These are phyloP conservation scores for Autographa gamma DNA, from an alignment of 2,888 invertebrate species.

Conservation along the genomic window DNA sequence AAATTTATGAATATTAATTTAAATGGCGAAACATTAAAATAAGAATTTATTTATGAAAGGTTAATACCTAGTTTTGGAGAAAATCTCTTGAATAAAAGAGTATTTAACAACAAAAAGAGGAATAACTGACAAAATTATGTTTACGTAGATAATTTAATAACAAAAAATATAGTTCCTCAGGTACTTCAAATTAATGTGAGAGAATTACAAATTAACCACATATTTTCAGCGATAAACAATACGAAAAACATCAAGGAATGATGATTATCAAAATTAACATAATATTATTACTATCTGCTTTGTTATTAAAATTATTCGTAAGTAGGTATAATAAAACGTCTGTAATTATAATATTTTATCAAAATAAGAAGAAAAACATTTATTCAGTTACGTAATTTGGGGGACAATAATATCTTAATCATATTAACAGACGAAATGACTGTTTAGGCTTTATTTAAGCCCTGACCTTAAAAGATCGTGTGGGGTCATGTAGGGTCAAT, in stretches of 20 bases:
- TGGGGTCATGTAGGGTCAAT: slow-evolving; percentile 36
- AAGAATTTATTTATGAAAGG: no score
- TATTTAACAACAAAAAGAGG: no score
- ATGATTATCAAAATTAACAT: neutral
- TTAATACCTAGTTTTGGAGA: no score
- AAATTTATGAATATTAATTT: no score
- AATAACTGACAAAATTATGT: no score
- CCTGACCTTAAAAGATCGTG: slow-evolving; percentile 31
- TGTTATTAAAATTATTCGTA: neutral
- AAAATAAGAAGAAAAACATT: neutral
- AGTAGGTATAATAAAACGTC: neutral
- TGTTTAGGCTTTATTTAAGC: slow-evolving; percentile 23
- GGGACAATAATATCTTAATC: neutral
- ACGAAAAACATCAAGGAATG: neutral
- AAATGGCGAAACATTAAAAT: no score
- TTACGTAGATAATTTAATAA: neutral
- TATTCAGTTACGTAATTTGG: neutral
- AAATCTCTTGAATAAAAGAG: no score
- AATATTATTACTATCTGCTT: neutral
- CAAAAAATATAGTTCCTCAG: neutral
- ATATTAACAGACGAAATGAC: slow-evolving; percentile 20
- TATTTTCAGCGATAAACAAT: neutral
- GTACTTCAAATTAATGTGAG: neutral
- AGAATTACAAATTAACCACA: neutral
- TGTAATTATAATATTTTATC: neutral